Evolutionary conservation across 2,113 vertebrate genomes (phyloP), one percentile per base, ranked within the genome.

Genomic region (Saguinus imperator): DNA sequence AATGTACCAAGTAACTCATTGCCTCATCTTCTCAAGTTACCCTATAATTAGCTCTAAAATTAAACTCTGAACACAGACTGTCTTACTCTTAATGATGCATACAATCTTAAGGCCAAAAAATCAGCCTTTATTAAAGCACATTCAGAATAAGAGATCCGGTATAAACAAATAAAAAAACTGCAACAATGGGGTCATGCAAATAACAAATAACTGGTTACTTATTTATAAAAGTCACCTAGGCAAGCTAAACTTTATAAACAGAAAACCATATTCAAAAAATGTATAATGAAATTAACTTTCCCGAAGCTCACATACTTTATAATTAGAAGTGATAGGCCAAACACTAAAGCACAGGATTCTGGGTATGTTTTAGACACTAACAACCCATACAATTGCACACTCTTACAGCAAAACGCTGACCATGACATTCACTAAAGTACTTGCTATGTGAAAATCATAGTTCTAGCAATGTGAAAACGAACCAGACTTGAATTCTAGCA

Each of bases 1-100:
- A 91, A 37, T 23, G 23, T 27, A 93, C 77, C 93, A 76, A 88
- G 70, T 86, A 95, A 92, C 61, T 95, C 58, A 86, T 80, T 48
- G 79, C n/a, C 35, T 70, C 61, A 89, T 80, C 83, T 95, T 89
- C 96, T 96, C 89, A 91, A 70, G 76, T 97, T 95, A 94, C 87
- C 77, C 89, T 97, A 94, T 94, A 95, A 96, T 97, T 97, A 97
- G 94, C 79, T 93, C 94, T 84, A 94, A 61, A 97, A 96, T 89
- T 96, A 92, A 91, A 96, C 68, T 82, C 20, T 52, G 88, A 93
- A 96, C 61, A 89, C 23, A 87, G 35, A 87, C 82, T 73, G 32
- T 48, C 64, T 81, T 95, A 95, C 10, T 91, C 95, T 94, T 86
- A 96, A 95, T 95, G 77, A 73, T 66, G 55, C 58, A 84, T 45